Evolutionary conservation across 1,140 invertebrate species (phyloP).

Genomic region (Drosophila murphyi): DNA sequence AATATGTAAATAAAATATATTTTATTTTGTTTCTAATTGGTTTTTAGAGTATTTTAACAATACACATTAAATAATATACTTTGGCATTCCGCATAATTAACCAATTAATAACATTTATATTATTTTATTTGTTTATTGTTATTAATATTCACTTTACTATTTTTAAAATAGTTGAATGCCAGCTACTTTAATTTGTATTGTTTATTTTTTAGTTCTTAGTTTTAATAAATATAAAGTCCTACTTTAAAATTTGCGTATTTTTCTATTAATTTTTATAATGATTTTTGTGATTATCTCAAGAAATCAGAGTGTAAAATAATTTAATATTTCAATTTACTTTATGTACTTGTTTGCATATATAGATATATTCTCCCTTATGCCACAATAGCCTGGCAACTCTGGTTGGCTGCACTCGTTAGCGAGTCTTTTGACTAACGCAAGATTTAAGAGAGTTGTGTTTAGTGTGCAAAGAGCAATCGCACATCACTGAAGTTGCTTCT

Average conservation of each 20-base stretch:
- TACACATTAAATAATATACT: not conserved
- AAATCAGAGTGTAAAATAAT: too few species aligned
- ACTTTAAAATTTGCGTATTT: too few species aligned
- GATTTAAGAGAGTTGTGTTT: constrained; percentile 30
- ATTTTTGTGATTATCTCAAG: too few species aligned
- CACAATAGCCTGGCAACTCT: constrained; percentile 32
- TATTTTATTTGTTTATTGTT: not conserved
- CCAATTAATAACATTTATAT: not conserved
- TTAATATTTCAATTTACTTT: not conserved
- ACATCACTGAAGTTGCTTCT: constrained; percentile 33
- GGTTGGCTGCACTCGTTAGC: not conserved
- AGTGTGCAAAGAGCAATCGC: constrained; percentile 14
- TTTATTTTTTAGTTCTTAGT: too few species aligned
- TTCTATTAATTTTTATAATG: not conserved
- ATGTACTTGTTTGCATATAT: not conserved
- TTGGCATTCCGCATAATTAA: too few species aligned
- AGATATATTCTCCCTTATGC: not conserved
- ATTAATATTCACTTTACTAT: too few species aligned
- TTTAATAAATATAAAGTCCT: too few species aligned
- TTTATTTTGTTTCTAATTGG: not conserved
- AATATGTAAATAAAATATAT: not conserved
- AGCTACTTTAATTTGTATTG: too few species aligned
- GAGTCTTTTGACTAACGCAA: not conserved
- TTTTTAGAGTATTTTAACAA: not conserved
- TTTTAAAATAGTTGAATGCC: too few species aligned